phyloP scores from a whole-genome alignment of 2,888 invertebrate species.

The Eupeodes latifasciatus region DNA sequence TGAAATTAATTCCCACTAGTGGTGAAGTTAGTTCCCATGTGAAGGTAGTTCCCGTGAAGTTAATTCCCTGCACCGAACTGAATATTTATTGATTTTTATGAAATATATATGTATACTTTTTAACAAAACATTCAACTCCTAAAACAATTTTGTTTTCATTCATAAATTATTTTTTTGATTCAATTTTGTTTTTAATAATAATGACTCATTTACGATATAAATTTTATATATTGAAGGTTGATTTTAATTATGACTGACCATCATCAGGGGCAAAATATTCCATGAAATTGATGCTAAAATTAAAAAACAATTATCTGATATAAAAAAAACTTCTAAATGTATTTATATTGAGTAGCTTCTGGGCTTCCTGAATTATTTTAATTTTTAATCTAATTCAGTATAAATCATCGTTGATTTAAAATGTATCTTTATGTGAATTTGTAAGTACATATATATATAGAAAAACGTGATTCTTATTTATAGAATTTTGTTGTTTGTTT shows the following conservation, averaged over 20 bases:
- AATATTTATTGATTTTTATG: too few species aligned
- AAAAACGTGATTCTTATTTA: slow-evolving; percentile 15
- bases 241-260: not conserved
- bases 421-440: not conserved
- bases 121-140: too few species aligned
- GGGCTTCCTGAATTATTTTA: slow-evolving; percentile 27
- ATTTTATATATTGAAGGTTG: too few species aligned
- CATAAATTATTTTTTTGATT: not conserved
- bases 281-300: not conserved
- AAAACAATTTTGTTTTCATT: not conserved
- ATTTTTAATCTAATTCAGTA: slow-evolving; percentile 2
- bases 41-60: too few species aligned
- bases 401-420: slow-evolving; percentile 5
- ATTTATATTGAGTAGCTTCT: not conserved
- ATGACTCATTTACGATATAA: not conserved
- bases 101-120: too few species aligned
- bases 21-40: too few species aligned
- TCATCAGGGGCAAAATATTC: slow-evolving; percentile 15
- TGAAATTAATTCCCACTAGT: too few species aligned
- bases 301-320: not conserved
- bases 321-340: not conserved
- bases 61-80: too few species aligned
- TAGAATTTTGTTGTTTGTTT: not conserved
- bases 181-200: not conserved
- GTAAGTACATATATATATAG: not conserved